Percentiles rank a stretch among this genome's conserved stretches.
Evolutionary conservation across 2,113 vertebrate species (phyloP).

Genomic region (Boulengeromyrus knoepffleri): DNA sequence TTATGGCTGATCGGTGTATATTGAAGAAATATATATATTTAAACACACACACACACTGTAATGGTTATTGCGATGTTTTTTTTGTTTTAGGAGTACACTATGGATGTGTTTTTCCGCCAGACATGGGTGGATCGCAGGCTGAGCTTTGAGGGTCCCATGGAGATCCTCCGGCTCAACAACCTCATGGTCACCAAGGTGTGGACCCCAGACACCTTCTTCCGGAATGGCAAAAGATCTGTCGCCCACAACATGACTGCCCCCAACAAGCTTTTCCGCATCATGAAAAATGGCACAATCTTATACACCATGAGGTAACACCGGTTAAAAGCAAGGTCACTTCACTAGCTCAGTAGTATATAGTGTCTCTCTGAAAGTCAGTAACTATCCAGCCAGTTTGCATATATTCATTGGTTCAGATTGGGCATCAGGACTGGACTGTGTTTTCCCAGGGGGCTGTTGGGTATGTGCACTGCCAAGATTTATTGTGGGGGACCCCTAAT

Average conservation of each 20-base stretch:
- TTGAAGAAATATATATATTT: neutral
- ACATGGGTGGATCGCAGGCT: slow-evolving; percentile 88
- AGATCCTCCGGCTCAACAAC: slow-evolving; percentile 95
- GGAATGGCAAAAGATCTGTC: slow-evolving; percentile 94
- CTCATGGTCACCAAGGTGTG: slow-evolving; percentile 98
- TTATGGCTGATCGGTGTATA: neutral
- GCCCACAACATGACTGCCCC: slow-evolving; percentile 98
- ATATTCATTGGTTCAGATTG: neutral
- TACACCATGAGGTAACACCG: slow-evolving; percentile 90
- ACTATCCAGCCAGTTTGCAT: neutral
- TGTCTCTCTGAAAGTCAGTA: neutral
- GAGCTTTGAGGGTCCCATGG: slow-evolving; percentile 87
- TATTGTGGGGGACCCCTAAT: neutral
- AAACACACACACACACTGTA: neutral
- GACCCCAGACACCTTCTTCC: slow-evolving; percentile 98
- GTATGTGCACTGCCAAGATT: neutral
- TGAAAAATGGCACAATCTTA: slow-evolving; percentile 97
- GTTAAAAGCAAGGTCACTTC: neutral
- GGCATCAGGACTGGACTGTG: neutral
- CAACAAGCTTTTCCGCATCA: slow-evolving; percentile 96
- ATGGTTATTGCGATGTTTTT: neutral
- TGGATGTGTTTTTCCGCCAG: slow-evolving; percentile 98
- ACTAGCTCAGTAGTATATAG: neutral
- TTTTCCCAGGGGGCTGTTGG: neutral
- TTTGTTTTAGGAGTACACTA: slow-evolving; percentile 85